Conservation (phyloP, 2,797 vertebrate species). For the Cirrhinus mrigala region DNA sequence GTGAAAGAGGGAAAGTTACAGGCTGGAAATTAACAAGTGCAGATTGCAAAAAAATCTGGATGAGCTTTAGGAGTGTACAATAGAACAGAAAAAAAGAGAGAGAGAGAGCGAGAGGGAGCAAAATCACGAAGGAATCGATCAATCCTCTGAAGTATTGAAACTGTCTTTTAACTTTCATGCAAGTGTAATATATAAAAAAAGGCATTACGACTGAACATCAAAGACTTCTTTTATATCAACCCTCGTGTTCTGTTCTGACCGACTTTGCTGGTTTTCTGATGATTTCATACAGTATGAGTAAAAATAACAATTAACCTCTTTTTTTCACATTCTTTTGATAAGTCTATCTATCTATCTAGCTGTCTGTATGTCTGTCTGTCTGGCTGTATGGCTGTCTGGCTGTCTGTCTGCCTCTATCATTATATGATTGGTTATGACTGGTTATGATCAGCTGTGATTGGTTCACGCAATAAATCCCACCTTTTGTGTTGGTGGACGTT, state of each 20-base stretch:
- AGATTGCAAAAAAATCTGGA: constrained; percentile 59
- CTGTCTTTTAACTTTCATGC: constrained; percentile 64
- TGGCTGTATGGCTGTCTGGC: too few relatives aligned
- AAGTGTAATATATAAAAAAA: constrained; percentile 61
- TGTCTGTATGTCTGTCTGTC: too few relatives aligned
- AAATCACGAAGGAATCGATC: constrained; percentile 66
- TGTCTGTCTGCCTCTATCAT: too few relatives aligned
- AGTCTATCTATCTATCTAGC: too few relatives aligned
- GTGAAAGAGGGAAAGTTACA: constrained; percentile 5
- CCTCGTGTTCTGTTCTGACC: background rate
- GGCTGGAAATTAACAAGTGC: constrained; percentile 65
- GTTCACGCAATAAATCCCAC: too few relatives aligned
- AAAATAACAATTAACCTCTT: background rate
- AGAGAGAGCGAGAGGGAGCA: constrained; percentile 33
- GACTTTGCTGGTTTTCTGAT: background rate
- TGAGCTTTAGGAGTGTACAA: constrained; percentile 47
- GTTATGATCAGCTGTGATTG: too few relatives aligned
- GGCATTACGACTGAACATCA: constrained; percentile 50
- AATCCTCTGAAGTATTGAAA: constrained; percentile 62
- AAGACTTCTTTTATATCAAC: background rate
- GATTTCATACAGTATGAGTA: background rate
- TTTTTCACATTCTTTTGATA: background rate
- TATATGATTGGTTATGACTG: too few relatives aligned
- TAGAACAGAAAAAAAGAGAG: constrained; percentile 35
- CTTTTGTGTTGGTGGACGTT: too few relatives aligned